Base-by-base conservation (phyloP, 2,113 vertebrate species). In the Bufo gargarizans region DNA sequence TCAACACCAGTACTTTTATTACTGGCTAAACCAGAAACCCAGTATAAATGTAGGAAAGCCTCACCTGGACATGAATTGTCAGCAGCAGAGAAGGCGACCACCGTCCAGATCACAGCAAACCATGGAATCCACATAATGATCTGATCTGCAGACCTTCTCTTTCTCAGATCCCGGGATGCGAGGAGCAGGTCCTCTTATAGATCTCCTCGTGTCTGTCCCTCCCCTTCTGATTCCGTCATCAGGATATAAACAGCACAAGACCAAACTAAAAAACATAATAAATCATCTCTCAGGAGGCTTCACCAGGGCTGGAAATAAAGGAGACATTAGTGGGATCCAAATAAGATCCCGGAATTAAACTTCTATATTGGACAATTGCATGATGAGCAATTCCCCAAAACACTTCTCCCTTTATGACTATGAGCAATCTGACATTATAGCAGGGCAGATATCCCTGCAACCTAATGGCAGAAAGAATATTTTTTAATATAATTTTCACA, bases 51-150 rank as follows among this genome's bases (percentile, higher is more conserved):
- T 33, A 69, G 65, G 0, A 67, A 11, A 13, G n/a, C 3, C 74
- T 77, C 49, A 77, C 74, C 74, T 77, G 74, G 74, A 50, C 74
- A 77, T 14, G 74, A 50, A 53, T 77, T 5, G 16, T 50, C 74
- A 20, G 74, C 74, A 6, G 8, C 45, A n/a, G 6, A 47, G 74
- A 47, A 17, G 45, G 47, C 74, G 49, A 6, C 74, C 74, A 49
- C 45, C 74, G 10, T 17, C 4, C 45, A 77, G 74, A 77, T 19
- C 3, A 49, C 43, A 17, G 74, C 45, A 2, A 77, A n/a, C 19
- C 45, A 47, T 8, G 49, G 13, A 20, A 53, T 1, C 74, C 74
- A 77, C 74, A 77, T 77, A 16, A 50, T 53, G 43, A 67, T 22
- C 2, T 8, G 20, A 69, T 22, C 22, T 12, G 9, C 33, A 33